These are phyloP conservation scores for Phalacrocorax aristotelis DNA, from an alignment of 2,113 vertebrate species.

Conservation along the genomic window DNA sequence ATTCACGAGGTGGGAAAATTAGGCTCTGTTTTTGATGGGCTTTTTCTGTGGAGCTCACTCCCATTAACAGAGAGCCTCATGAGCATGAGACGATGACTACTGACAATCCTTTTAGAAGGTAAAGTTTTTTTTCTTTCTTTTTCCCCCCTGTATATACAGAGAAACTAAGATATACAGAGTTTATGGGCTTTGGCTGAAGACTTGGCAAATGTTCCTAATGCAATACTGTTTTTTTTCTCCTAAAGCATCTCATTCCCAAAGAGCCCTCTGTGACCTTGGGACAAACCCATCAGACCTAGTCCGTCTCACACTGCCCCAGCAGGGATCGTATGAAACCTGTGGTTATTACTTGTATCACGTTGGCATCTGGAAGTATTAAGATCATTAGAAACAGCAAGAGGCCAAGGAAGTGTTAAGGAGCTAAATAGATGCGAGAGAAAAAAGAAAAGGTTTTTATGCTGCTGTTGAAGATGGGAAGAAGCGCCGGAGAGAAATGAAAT, in stretches of 20 bases:
- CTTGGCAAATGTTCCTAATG: not conserved
- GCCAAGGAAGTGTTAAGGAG: not conserved
- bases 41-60: not conserved
- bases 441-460: not conserved
- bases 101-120: not conserved
- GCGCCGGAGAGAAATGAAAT: not conserved
- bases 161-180: not conserved
- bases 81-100: not conserved
- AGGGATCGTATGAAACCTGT: not conserved
- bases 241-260: not conserved
- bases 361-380: not conserved
- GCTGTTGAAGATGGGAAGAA: not conserved
- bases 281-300: not conserved
- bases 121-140: rapidly evolving
- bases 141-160: rapidly evolving
- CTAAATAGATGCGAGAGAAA: not conserved
- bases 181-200: not conserved
- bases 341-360: not conserved
- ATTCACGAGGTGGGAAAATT: not conserved
- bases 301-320: not conserved
- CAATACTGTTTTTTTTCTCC: not conserved
- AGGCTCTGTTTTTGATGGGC: not conserved
- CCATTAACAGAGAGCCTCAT: not conserved
- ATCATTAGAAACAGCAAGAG: not conserved
- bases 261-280: not conserved